Evolutionary conservation across 2,888 invertebrate species (phyloP).

Genomic region (Craniophora ligustri): DNA sequence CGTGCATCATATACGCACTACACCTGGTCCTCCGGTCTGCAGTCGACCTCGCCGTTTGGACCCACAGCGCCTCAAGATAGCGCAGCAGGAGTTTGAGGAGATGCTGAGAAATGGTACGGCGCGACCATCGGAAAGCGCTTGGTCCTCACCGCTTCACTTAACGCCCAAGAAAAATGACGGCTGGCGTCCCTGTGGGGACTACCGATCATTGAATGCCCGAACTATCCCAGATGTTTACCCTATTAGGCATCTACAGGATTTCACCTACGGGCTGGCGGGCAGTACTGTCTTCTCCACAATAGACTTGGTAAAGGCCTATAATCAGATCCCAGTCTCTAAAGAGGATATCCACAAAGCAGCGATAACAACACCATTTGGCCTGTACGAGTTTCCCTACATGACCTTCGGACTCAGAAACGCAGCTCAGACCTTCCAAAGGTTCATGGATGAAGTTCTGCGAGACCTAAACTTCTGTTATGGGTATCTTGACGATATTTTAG

Average conservation of each 20-base stretch:
- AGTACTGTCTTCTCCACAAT: conserved; percentile 4
- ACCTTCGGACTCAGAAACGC: conserved; percentile 1
- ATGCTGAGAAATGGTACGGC: background rate
- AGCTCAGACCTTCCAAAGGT: conserved; percentile 41
- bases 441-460: conserved; percentile 59
- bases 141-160: background rate
- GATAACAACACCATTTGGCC: conserved; percentile 1
- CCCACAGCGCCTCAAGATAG: conserved; percentile 7
- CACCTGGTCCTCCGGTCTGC: conserved; percentile 11
- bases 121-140: background rate
- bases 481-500: conserved; percentile 66
- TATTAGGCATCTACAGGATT: conserved; percentile 6
- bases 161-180: conserved; percentile 1
- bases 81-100: conserved; percentile 7
- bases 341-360: conserved; percentile 1
- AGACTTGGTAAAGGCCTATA: background rate
- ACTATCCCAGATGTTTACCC: background rate
- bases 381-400: background rate
- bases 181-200: conserved; percentile 2
- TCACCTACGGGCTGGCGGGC: conserved; percentile 2
- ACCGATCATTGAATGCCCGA: background rate
- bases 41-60: conserved; percentile 16
- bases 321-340: too few species aligned
- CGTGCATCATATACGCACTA: conserved; percentile 9
- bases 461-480: conserved; percentile 46